Percentiles rank a stretch among this genome's conserved stretches.
phyloP scores from a whole-genome alignment of 1,140 invertebrate species.

The Megalopta genalis region DNA sequence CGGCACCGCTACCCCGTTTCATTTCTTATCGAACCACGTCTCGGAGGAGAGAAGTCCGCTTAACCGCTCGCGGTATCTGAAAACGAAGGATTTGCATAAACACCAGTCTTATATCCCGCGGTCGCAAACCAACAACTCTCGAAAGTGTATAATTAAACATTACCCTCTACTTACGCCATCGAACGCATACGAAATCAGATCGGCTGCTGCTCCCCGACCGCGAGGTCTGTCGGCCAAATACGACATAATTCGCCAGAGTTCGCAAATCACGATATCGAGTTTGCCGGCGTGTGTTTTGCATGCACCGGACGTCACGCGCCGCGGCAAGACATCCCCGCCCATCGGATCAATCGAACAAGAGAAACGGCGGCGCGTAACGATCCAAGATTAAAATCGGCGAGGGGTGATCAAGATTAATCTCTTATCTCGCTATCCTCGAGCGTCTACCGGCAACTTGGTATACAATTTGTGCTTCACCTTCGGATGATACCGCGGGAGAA shows the following conservation, averaged over 20 bases:
- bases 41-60: too few species aligned
- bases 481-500: too few species aligned
- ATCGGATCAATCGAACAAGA: conserved; percentile 22
- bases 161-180: neutral
- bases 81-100: too few species aligned
- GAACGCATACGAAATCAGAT: neutral
- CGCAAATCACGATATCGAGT: conserved; percentile 8
- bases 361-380: neutral
- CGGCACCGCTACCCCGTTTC: too few species aligned
- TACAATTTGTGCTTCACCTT: conserved; percentile 7
- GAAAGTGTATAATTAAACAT: conserved; percentile 14
- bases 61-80: too few species aligned
- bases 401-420: conserved; percentile 15
- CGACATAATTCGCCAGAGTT: neutral
- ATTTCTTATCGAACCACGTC: too few species aligned
- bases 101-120: too few species aligned
- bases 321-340: neutral
- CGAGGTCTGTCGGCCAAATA: neutral
- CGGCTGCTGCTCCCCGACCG: too few species aligned
- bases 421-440: conserved; percentile 13
- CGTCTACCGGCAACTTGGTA: neutral
- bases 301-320: neutral
- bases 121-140: neutral
- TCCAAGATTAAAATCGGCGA: conserved; percentile 1
- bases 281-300: neutral